These are phyloP conservation scores for Amia ocellicauda DNA, from an alignment of 2,113 vertebrate species.

Conservation along the genomic window DNA sequence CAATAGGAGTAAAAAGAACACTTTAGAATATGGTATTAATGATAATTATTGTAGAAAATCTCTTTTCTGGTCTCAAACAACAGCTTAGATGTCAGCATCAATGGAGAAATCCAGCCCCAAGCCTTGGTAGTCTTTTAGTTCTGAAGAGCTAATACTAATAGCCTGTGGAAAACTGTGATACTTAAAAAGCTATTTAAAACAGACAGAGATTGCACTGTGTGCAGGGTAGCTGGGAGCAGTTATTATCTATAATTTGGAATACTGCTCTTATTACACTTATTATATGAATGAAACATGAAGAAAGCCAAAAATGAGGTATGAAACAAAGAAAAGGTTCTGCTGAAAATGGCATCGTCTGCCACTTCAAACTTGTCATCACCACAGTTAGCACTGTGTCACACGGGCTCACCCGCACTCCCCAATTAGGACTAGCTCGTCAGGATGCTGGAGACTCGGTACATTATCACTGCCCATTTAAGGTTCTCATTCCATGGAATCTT, in stretches of 20 bases:
- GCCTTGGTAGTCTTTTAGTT: neutral
- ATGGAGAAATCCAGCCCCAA: too few species aligned
- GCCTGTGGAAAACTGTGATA: neutral
- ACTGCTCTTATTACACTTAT: neutral
- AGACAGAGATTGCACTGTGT: neutral
- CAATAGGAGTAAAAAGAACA: too few species aligned
- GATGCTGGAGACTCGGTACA: too few species aligned
- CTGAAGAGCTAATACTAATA: neutral
- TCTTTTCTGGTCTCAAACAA: too few species aligned
- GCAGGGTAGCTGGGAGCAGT: neutral
- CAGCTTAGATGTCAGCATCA: too few species aligned
- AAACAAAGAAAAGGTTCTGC: neutral
- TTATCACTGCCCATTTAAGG: too few species aligned
- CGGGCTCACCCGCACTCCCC: neutral
- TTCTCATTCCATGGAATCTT: too few species aligned
- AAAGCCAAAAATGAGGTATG: neutral
- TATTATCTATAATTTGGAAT: neutral
- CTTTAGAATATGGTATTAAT: too few species aligned
- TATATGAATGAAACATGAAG: neutral
- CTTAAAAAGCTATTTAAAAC: neutral
- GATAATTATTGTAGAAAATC: too few species aligned
- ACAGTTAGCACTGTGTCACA: neutral
- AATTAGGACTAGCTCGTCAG: neutral
- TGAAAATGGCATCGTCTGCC: neutral
- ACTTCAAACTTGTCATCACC: neutral